Conservation (phyloP, 2,113 vertebrate genomes). For the Channa maculata region DNA sequence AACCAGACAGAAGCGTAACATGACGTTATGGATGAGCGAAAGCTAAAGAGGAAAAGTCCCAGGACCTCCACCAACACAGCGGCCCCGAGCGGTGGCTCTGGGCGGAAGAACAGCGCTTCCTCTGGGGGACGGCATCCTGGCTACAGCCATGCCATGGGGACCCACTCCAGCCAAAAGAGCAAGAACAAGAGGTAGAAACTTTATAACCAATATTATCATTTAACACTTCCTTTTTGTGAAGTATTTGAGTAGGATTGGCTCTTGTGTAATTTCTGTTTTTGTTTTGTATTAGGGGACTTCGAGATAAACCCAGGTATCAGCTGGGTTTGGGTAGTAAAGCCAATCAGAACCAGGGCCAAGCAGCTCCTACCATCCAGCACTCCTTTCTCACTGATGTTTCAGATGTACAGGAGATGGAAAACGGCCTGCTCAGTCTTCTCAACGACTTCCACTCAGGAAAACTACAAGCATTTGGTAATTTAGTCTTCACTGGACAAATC, state of each 20-base stretch:
- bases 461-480: slow-evolving; percentile 95
- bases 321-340: slow-evolving; percentile 49
- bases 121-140: slow-evolving; percentile 86
- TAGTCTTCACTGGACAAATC: not conserved
- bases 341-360: slow-evolving; percentile 84
- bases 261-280: no score
- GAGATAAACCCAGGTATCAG: slow-evolving; percentile 90
- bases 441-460: slow-evolving; percentile 99
- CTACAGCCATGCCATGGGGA: slow-evolving; percentile 83
- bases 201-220: no score
- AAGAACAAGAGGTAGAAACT: slow-evolving; percentile 88
- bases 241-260: no score
- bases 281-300: slow-evolving; percentile 78
- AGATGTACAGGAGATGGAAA: slow-evolving; percentile 98
- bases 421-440: slow-evolving; percentile 93
- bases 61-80: slow-evolving; percentile 85
- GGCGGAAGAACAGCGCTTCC: slow-evolving; percentile 63
- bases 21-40: slow-evolving; percentile 92
- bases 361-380: slow-evolving; percentile 91
- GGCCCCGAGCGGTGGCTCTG: slow-evolving; percentile 60
- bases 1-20: slow-evolving; percentile 31
- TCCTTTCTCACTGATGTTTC: slow-evolving; percentile 98
- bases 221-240: no score
- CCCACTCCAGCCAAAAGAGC: slow-evolving; percentile 87
- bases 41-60: slow-evolving; percentile 92